These are phyloP conservation scores for Heterocephalus glaber DNA, from an alignment of 2,113 vertebrate genomes.

Conservation along the genomic window DNA sequence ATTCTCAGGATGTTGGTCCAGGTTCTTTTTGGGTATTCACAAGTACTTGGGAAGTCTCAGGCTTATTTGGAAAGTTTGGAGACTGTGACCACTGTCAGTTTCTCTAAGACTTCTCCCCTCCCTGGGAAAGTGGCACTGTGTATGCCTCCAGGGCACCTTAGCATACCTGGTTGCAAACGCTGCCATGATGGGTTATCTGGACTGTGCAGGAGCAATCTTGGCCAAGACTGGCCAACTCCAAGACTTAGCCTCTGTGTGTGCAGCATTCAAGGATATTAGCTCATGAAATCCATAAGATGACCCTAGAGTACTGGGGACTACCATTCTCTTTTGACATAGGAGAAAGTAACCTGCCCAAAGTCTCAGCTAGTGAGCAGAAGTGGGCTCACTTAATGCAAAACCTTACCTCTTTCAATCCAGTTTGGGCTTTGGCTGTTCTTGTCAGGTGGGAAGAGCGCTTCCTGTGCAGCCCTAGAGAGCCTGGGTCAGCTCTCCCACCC, in stretches of 20 bases:
- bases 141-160: not conserved
- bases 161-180: not conserved
- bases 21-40: not conserved
- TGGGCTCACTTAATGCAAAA: not conserved
- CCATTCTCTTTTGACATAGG: not conserved
- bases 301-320: not conserved
- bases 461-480: too few relatives aligned
- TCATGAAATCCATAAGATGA: not conserved
- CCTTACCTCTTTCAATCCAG: not conserved
- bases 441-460: not conserved
- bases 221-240: not conserved
- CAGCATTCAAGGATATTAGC: not conserved
- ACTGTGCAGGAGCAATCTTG: not conserved
- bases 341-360: not conserved
- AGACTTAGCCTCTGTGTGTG: not conserved
- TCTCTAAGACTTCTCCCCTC: not conserved
- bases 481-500: not conserved
- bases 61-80: not conserved
- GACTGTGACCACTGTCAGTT: not conserved
- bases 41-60: not conserved
- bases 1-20: not conserved
- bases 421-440: not conserved
- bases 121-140: not conserved
- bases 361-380: not conserved
- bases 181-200: not conserved